phyloP scores from a whole-genome alignment of 2,113 vertebrate species.

The Nannospalax galili region DNA sequence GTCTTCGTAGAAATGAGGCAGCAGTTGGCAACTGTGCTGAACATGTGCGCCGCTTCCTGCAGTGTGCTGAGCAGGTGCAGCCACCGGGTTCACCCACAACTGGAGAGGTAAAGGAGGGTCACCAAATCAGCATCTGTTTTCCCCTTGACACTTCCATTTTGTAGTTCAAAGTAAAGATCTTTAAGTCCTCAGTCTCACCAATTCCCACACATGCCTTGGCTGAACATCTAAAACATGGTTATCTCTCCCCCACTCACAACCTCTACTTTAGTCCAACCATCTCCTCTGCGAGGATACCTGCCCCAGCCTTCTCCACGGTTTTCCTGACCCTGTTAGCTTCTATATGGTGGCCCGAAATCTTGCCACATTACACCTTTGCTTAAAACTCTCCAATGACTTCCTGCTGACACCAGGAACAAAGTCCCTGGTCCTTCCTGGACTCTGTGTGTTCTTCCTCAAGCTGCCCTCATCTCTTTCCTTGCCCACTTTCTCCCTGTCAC shows the following conservation, averaged over 20 bases:
- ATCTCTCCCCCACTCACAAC: not conserved
- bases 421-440: not conserved
- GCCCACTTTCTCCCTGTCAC: not conserved
- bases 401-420: not conserved
- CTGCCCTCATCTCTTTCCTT: not conserved
- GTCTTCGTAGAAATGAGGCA: slow-evolving; percentile 90
- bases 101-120: slow-evolving; percentile 51
- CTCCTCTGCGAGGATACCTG: not conserved
- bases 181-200: not conserved
- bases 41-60: slow-evolving; percentile 89
- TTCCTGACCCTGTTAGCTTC: not conserved
- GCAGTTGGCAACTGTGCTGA: slow-evolving; percentile 87
- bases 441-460: not conserved
- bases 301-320: not conserved
- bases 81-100: slow-evolving; percentile 47
- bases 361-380: not conserved
- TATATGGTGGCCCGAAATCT: not conserved
- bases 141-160: not conserved
- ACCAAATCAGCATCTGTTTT: no score
- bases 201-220: not conserved
- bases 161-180: not conserved
- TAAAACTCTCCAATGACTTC: not conserved
- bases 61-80: slow-evolving; percentile 92
- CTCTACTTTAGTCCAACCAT: not conserved
- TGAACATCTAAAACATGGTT: not conserved